Conservation (phyloP, 1,140 invertebrate species). For the Drosophila willistoni region DNA sequence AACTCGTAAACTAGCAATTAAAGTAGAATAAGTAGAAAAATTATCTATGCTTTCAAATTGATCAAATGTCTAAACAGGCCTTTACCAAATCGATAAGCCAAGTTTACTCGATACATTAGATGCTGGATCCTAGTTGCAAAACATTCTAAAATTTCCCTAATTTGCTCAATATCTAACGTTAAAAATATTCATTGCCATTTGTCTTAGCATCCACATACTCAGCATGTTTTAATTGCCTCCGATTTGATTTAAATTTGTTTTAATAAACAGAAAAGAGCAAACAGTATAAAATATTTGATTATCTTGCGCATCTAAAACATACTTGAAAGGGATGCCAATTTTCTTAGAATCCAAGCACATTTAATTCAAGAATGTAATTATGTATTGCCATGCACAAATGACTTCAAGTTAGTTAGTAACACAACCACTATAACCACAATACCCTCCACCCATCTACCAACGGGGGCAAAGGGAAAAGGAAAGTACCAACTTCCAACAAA, state of each 20-base stretch:
- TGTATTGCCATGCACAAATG: slow-evolving; percentile 12
- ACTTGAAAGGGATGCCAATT: slow-evolving; percentile 8
- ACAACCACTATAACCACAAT: slow-evolving; percentile 11
- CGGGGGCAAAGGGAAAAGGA: too few species aligned
- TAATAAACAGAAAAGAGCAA: not conserved
- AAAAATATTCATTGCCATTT: too few species aligned
- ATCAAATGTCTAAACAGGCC: too few species aligned
- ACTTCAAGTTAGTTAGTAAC: slow-evolving; percentile 10
- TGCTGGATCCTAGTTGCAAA: too few species aligned
- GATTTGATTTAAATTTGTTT: not conserved
- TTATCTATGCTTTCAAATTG: too few species aligned
- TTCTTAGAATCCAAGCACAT: not conserved
- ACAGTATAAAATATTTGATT: not conserved
- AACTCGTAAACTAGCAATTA: too few species aligned
- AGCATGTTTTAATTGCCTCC: not conserved
- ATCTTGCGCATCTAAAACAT: not conserved
- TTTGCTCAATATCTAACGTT: too few species aligned
- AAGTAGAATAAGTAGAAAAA: too few species aligned
- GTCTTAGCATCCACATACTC: not conserved
- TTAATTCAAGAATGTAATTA: slow-evolving; percentile 8
- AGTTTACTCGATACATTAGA: too few species aligned
- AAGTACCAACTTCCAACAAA: not conserved
- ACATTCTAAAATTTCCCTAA: too few species aligned
- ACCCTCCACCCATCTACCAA: not conserved
- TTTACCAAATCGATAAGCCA: too few species aligned